phyloP scores from a whole-genome alignment of 2,113 vertebrate genomes.

The Oplegnathus fasciatus region DNA sequence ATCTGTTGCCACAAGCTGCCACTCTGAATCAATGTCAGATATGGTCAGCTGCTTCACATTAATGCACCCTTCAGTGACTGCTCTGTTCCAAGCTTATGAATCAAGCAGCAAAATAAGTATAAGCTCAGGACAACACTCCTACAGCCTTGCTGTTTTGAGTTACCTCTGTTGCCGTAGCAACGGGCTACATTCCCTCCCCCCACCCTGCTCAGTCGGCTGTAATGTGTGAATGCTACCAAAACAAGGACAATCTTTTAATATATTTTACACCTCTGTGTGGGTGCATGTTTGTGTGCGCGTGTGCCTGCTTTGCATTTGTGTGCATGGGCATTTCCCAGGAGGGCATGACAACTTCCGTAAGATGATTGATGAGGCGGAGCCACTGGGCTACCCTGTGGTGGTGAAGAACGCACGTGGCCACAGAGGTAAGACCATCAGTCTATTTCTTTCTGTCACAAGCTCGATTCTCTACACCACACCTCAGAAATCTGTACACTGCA shows the following conservation, averaged over 20 bases:
- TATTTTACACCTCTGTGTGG: constrained; percentile 17
- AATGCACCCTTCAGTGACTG: constrained; percentile 43
- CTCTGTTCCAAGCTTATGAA: constrained; percentile 54
- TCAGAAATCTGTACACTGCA: background rate
- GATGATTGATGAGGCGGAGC: constrained; percentile 94
- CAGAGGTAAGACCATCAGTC: constrained; percentile 84
- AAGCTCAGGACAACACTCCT: constrained; percentile 46
- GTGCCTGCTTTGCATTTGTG: constrained; percentile 1
- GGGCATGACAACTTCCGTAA: constrained; percentile 94
- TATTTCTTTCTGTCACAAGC: background rate
- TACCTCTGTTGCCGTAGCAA: constrained; percentile 65
- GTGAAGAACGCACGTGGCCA: constrained; percentile 94
- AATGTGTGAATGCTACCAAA: constrained; percentile 53
- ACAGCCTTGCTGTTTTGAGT: constrained; percentile 58
- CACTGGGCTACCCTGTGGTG: constrained; percentile 92
- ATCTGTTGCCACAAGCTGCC: constrained; percentile 53
- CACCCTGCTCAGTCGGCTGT: constrained; percentile 6
- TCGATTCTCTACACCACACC: constrained; percentile 1
- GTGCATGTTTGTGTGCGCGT: background rate
- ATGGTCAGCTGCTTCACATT: constrained; percentile 66
- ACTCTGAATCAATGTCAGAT: constrained; percentile 46
- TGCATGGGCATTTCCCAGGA: constrained; percentile 78
- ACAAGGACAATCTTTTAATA: constrained; percentile 19
- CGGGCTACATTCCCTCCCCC: constrained; percentile 23
- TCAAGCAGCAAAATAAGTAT: constrained; percentile 46